A percentile compares a stretch with the other conserved stretches of the same genome.
Evolutionary conservation across 2,888 invertebrate genomes (phyloP).

Genomic region (Trachelus stipa): DNA sequence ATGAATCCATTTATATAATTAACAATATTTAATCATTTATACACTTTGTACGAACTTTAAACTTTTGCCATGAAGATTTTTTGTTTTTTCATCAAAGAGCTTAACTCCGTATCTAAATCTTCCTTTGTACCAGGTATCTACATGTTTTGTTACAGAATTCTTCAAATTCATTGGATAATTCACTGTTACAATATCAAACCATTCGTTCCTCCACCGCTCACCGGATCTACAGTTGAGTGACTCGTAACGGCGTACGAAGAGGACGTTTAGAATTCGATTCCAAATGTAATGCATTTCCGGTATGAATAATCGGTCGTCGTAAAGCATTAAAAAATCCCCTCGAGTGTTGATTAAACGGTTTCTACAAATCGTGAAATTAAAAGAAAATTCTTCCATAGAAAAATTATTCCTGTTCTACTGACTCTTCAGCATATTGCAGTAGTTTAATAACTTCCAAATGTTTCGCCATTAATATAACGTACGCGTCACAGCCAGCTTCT

Average conservation of each 20-base stretch:
- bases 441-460: constrained; percentile 77
- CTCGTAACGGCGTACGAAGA: constrained; percentile 75
- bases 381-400: not conserved
- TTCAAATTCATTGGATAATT: constrained; percentile 77
- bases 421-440: constrained; percentile 79
- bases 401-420: constrained; percentile 25
- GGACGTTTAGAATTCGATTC: constrained; percentile 80
- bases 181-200: constrained; percentile 80
- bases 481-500: constrained; percentile 76
- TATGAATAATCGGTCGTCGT: constrained; percentile 77
- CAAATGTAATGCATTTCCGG: constrained; percentile 78
- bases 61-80: constrained; percentile 57
- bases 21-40: constrained; percentile 14
- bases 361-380: constrained; percentile 61
- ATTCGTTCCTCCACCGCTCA: constrained; percentile 58
- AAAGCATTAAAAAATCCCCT: constrained; percentile 77
- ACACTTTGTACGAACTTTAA: constrained; percentile 49
- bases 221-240: constrained; percentile 43
- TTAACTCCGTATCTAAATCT: constrained; percentile 69
- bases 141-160: constrained; percentile 70
- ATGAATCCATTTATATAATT: not conserved
- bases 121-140: constrained; percentile 77
- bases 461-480: constrained; percentile 79
- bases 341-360: constrained; percentile 78
- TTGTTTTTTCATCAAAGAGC: constrained; percentile 63